Percentiles rank a stretch among this genome's conserved stretches.
Conservation (phyloP, 2,797 vertebrate species). For the Scomberomorus guttatus region DNA sequence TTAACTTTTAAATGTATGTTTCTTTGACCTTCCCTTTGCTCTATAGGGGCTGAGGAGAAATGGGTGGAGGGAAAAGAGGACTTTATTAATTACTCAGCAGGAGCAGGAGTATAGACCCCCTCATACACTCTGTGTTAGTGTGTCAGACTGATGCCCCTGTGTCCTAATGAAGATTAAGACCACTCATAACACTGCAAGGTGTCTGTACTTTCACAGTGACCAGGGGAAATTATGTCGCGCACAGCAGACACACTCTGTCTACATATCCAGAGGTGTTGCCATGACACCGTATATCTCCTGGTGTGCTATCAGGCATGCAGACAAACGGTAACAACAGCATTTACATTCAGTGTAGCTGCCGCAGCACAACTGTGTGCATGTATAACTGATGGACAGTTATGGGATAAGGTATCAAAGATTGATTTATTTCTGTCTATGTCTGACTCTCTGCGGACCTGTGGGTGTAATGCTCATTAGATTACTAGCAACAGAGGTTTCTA, state of each 20-base stretch:
- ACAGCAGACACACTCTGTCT: constrained; percentile 14
- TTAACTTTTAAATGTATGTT: constrained; percentile 71
- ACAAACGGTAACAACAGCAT: constrained; percentile 18
- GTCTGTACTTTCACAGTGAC: constrained; percentile 46
- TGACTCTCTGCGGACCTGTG: constrained; percentile 10
- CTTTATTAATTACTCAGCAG: constrained; percentile 72
- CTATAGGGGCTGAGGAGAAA: constrained; percentile 14
- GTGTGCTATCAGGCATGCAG: constrained; percentile 26
- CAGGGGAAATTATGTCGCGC: constrained; percentile 25
- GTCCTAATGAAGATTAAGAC: constrained; percentile 75
- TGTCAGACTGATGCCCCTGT: constrained; percentile 44
- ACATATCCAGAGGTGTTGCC: constrained; percentile 43
- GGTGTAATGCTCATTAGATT: constrained; percentile 1
- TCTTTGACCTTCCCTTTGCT: constrained; percentile 47
- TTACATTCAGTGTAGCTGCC: constrained; percentile 20
- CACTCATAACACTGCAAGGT: constrained; percentile 44
- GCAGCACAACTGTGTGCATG: constrained; percentile 8
- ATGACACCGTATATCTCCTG: constrained; percentile 31
- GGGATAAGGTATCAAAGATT: constrained; percentile 18
- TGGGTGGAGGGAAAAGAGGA: constrained; percentile 9
- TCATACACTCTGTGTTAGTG: constrained; percentile 28
- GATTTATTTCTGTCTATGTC: constrained; percentile 18
- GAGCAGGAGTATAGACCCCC: constrained; percentile 49
- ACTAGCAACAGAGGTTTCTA: neutral
- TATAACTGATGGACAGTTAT: constrained; percentile 27